Conservation (phyloP, 37 sponge, comb jelly and placozoan species). For the Halisarca cf. caerulea region DNA sequence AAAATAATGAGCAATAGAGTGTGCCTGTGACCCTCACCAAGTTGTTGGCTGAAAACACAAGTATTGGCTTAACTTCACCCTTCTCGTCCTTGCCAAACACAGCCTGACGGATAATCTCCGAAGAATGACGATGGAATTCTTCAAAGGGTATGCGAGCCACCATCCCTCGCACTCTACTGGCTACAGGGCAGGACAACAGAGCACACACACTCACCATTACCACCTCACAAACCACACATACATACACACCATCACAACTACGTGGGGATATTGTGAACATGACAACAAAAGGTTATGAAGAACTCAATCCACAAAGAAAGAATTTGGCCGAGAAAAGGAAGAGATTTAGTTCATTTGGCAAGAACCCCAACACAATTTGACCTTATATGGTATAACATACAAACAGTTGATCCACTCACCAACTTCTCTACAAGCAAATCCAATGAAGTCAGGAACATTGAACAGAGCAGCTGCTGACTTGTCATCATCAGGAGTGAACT, state of each 20-base stretch:
- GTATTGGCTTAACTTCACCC: constrained; percentile 48
- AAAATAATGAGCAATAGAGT: not conserved
- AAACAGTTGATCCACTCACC: constrained; percentile 28
- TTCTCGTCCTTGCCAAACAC: constrained; percentile 81
- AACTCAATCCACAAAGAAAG: too few species aligned
- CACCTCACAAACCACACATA: not conserved
- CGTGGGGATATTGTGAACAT: too few species aligned
- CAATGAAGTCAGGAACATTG: constrained; percentile 94
- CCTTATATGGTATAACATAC: not conserved
- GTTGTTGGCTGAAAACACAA: constrained; percentile 82
- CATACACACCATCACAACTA: too few species aligned
- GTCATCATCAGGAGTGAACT: constrained; percentile 42
- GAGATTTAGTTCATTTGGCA: too few species aligned
- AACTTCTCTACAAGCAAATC: constrained; percentile 88
- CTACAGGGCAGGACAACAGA: constrained; percentile 27
- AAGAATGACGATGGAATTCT: constrained; percentile 89
- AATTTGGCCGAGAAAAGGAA: too few species aligned
- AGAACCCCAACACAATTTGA: not conserved
- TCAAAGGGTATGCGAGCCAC: constrained; percentile 90
- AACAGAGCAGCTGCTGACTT: constrained; percentile 71
- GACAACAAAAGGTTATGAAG: too few species aligned
- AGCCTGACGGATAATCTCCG: constrained; percentile 72
- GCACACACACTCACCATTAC: too few species aligned
- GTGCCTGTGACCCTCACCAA: constrained; percentile 50
- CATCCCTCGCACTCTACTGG: constrained; percentile 76